Conservation (phyloP, 2,888 invertebrate genomes). For the Ferdinandea cuprea region DNA sequence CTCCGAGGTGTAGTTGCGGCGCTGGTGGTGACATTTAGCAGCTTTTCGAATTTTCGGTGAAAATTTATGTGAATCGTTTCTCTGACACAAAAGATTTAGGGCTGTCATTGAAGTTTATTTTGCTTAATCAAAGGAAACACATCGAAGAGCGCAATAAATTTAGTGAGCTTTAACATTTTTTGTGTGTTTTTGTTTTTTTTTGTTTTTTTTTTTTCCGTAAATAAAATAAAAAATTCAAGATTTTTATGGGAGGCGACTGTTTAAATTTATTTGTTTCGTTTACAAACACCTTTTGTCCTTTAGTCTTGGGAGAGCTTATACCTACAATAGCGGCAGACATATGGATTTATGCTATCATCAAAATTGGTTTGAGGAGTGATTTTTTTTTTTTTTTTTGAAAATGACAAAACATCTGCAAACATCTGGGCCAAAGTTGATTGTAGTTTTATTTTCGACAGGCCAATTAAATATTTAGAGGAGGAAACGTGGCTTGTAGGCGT, state of each 20-base stretch:
- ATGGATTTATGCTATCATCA: not conserved
- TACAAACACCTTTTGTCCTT: conserved; percentile 34
- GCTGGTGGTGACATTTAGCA: conserved; percentile 60
- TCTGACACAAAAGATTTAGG: conserved; percentile 65
- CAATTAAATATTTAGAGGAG: no score
- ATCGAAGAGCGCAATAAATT: conserved; percentile 54
- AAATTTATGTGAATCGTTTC: conserved; percentile 64
- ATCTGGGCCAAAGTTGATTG: not conserved
- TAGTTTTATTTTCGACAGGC: not conserved
- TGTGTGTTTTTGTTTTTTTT: no score
- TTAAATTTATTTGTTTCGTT: conserved; percentile 43
- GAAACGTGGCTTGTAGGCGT: no score
- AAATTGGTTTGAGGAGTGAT: not conserved
- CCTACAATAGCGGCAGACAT: not conserved
- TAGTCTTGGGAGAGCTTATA: not conserved
- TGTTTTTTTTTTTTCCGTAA: conserved; percentile 43
- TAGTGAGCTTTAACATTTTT: conserved; percentile 42
- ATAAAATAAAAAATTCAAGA: conserved; percentile 55
- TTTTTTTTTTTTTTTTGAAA: not conserved
- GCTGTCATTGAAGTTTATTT: conserved; percentile 60
- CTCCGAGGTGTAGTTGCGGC: conserved; percentile 24
- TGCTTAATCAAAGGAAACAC: conserved; percentile 50
- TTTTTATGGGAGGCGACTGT: conserved; percentile 32
- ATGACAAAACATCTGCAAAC: not conserved
- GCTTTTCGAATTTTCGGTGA: conserved; percentile 27